Conservation (phyloP, 2,888 invertebrate species). For the Hoplodrina blanda region DNA sequence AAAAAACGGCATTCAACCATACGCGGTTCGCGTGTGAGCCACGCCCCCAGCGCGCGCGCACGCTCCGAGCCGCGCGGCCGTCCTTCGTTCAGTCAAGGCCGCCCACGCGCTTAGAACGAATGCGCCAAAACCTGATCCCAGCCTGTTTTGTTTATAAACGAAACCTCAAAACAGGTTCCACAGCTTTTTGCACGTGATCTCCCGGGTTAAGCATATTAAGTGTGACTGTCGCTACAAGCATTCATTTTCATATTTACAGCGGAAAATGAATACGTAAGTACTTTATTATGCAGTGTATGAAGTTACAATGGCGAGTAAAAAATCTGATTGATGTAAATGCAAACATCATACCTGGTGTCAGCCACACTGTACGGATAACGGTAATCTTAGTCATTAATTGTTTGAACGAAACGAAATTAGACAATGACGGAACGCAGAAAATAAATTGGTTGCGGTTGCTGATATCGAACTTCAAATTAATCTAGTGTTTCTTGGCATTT, state of each 20-base stretch:
- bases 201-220: slow-evolving; percentile 36
- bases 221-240: slow-evolving; percentile 21
- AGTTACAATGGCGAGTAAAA: slow-evolving; percentile 47
- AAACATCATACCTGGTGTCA: slow-evolving; percentile 33
- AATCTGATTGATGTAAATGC: slow-evolving; percentile 43
- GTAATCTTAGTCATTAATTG: slow-evolving; percentile 33
- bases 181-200: slow-evolving; percentile 63
- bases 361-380: slow-evolving; percentile 48
- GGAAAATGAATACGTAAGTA: slow-evolving; percentile 24
- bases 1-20: slow-evolving; percentile 64
- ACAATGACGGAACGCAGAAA: slow-evolving; percentile 51
- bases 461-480: slow-evolving; percentile 46
- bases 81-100: slow-evolving; percentile 87
- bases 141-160: slow-evolving; percentile 77
- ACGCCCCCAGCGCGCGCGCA: slow-evolving; percentile 77
- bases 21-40: slow-evolving; percentile 73
- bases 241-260: slow-evolving; percentile 38
- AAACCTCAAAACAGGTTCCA: slow-evolving; percentile 72
- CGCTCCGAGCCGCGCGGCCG: slow-evolving; percentile 73
- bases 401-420: slow-evolving; percentile 30
- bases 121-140: slow-evolving; percentile 76
- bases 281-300: slow-evolving; percentile 17
- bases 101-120: slow-evolving; percentile 78
- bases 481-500: slow-evolving; percentile 72
- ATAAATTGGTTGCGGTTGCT: slow-evolving; percentile 50